Percentiles rank a stretch among this genome's conserved stretches.
Conservation (phyloP, 1,140 invertebrate species). For the Rhopalosiphum padi region DNA sequence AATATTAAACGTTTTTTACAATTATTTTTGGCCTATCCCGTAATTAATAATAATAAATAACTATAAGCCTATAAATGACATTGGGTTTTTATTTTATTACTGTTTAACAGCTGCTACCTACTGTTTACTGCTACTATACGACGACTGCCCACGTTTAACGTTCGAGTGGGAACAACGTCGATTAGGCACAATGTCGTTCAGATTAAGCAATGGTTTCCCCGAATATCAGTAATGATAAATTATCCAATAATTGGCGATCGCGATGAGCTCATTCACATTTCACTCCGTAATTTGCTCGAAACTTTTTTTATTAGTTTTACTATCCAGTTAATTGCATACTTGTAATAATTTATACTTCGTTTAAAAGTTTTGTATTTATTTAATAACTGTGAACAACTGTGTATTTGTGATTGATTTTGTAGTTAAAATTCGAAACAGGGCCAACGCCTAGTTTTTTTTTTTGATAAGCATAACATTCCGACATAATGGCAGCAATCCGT, state of each 20-base stretch:
- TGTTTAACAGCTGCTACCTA: conserved; percentile 15
- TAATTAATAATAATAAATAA: not conserved
- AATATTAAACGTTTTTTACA: not conserved
- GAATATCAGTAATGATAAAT: conserved; percentile 54
- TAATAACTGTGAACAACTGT: not conserved
- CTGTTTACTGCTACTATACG: not conserved
- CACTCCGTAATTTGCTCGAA: conserved; percentile 31
- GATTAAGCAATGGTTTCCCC: not conserved
- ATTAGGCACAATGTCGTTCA: not conserved
- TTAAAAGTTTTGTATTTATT: not conserved
- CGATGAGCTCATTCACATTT: conserved; percentile 49
- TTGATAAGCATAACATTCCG: conserved; percentile 58
- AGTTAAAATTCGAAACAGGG: conserved; percentile 42
- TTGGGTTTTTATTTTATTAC: not conserved
- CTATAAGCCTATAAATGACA: conserved; percentile 17
- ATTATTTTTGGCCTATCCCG: not conserved
- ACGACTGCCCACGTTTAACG: not conserved
- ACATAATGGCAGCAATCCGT: conserved; percentile 91
- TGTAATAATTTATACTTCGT: not conserved
- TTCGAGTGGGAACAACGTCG: not conserved
- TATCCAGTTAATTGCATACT: conserved; percentile 2
- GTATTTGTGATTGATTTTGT: conserved; percentile 40
- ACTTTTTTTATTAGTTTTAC: conserved; percentile 45
- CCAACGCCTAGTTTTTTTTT: conserved; percentile 57
- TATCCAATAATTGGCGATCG: conserved; percentile 55